These are phyloP conservation scores for Chlorodrepanis virens DNA, from an alignment of 2,113 vertebrate genomes.

Conservation along the genomic window DNA sequence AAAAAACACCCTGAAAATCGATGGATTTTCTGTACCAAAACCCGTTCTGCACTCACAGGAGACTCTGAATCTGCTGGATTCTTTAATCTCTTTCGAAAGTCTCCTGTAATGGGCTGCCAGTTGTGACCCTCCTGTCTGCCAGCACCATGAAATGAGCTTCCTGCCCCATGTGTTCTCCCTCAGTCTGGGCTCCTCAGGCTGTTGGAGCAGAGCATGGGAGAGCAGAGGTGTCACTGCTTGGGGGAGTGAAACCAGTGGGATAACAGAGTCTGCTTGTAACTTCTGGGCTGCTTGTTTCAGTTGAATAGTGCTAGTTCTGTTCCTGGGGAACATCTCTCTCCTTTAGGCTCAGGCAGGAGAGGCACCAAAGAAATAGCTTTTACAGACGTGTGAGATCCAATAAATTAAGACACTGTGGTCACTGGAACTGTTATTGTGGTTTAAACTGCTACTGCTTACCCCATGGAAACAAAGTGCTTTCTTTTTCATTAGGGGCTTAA, in stretches of 20 bases:
- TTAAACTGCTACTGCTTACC: slow-evolving; percentile 44
- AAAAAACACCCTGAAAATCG: background rate
- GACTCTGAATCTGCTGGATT: background rate
- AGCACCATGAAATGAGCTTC: slow-evolving; percentile 1
- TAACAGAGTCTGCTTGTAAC: background rate
- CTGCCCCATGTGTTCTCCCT: background rate
- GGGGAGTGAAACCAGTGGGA: background rate
- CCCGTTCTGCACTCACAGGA: background rate
- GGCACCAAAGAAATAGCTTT: background rate
- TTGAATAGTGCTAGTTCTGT: background rate
- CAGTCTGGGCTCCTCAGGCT: background rate
- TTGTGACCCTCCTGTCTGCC: background rate
- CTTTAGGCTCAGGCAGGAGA: background rate
- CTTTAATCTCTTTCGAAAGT: background rate
- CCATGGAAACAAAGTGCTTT: slow-evolving; percentile 39
- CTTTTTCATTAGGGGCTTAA: slow-evolving; percentile 8
- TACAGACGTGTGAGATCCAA: background rate
- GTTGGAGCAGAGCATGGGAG: background rate
- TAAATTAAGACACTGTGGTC: slow-evolving; percentile 27
- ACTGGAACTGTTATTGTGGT: slow-evolving; percentile 50
- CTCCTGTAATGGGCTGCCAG: background rate
- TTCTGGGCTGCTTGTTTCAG: background rate
- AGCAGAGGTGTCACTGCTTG: background rate
- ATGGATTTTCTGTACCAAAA: background rate
- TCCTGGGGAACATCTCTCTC: background rate